Percentiles rank a stretch among this genome's conserved stretches.
Conservation (phyloP, 1,140 invertebrate species). For the Drosophila ficusphila region DNA sequence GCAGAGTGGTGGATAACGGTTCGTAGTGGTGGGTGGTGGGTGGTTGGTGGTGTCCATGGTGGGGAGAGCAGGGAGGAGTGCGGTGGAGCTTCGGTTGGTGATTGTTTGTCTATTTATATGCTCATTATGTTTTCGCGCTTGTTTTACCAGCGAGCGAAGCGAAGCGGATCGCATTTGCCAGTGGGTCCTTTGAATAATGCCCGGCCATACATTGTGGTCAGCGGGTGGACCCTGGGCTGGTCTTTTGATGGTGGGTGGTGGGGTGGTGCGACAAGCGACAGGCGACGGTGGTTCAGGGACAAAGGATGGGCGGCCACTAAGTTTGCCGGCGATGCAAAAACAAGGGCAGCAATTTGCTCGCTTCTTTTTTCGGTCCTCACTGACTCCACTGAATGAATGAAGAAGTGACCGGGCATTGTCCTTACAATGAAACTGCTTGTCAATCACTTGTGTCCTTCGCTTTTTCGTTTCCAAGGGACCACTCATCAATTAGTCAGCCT, state of each 20-base stretch:
- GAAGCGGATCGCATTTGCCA: constrained; percentile 20
- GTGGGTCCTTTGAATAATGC: constrained; percentile 60
- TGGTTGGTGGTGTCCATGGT: neutral
- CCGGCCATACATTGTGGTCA: constrained; percentile 66
- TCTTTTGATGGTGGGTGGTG: neutral
- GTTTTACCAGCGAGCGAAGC: constrained; percentile 59
- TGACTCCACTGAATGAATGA: constrained; percentile 1
- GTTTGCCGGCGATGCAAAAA: constrained; percentile 39
- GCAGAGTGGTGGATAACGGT: constrained; percentile 16
- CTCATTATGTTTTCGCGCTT: constrained; percentile 77
- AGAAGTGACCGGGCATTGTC: constrained; percentile 39
- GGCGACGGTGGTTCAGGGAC: neutral
- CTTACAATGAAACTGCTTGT: constrained; percentile 64
- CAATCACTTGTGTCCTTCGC: constrained; percentile 45
- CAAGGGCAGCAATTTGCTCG: constrained; percentile 47
- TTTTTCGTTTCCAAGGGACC: constrained; percentile 11
- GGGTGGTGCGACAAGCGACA: neutral
- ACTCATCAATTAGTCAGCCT: constrained; percentile 65
- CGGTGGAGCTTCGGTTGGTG: constrained; percentile 19
- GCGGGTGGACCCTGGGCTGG: neutral
- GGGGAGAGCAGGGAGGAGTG: neutral
- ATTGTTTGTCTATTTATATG: constrained; percentile 76
- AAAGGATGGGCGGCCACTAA: constrained; percentile 29
- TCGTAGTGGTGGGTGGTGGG: neutral
- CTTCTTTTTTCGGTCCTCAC: constrained; percentile 22